phyloP scores from a whole-genome alignment of 2,113 vertebrate species.

The Cricetomys ansorgei region DNA sequence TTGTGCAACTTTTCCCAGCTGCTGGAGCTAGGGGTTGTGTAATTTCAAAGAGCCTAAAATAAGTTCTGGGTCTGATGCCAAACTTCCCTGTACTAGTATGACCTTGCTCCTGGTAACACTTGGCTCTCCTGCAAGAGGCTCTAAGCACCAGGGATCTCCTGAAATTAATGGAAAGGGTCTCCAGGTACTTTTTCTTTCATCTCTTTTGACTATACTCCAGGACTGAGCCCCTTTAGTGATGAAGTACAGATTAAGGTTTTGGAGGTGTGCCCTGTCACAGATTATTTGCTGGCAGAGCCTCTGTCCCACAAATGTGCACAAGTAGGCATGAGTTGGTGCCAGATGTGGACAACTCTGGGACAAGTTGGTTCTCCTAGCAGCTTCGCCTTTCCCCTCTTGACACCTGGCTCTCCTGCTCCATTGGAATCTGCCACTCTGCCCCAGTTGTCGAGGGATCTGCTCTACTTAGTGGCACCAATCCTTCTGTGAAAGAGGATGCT shows the following conservation, averaged over 20 bases:
- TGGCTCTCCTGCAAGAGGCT: slow-evolving; percentile 60
- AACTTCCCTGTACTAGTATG: slow-evolving; percentile 59
- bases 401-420: slow-evolving; percentile 31
- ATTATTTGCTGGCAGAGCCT: not conserved
- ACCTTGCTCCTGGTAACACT: slow-evolving; percentile 75
- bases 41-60: slow-evolving; percentile 79
- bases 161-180: not conserved
- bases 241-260: not conserved
- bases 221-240: not conserved
- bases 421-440: slow-evolving; percentile 57
- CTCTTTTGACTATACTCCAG: not conserved
- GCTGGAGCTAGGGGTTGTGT: slow-evolving; percentile 68
- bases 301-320: not conserved
- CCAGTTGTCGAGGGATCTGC: slow-evolving; percentile 77
- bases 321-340: not conserved
- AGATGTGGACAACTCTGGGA: not conserved
- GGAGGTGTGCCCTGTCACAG: not conserved
- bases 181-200: not conserved
- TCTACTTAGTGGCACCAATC: slow-evolving; percentile 47
- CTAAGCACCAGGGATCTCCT: not conserved
- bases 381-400: slow-evolving; percentile 20
- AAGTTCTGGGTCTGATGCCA: slow-evolving; percentile 67
- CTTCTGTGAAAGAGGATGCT: slow-evolving; percentile 77
- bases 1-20: slow-evolving; percentile 71
- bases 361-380: not conserved